A percentile compares a stretch with the other conserved stretches of the same genome.
Conservation (phyloP, 2,113 vertebrate genomes). For the Salvelinus sp. region DNA sequence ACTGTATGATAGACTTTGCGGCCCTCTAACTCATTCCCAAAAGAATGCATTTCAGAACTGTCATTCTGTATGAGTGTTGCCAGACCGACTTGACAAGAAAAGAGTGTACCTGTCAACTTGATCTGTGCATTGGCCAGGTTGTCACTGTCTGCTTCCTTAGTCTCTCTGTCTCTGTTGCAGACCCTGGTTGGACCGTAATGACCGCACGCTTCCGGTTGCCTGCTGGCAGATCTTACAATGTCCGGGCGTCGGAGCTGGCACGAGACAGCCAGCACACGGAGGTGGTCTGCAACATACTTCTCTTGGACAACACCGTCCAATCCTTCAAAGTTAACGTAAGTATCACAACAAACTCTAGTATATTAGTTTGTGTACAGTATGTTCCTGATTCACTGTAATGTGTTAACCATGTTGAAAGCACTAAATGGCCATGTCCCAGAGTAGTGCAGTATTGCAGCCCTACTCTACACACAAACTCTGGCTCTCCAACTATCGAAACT, state of each 20-base stretch:
- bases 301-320: slow-evolving; percentile 96
- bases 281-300: slow-evolving; percentile 94
- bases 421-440: too few relatives aligned
- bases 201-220: slow-evolving; percentile 99
- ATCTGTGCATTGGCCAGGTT: not conserved
- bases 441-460: too few relatives aligned
- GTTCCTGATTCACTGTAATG: not conserved
- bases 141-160: not conserved
- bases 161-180: slow-evolving; percentile 67
- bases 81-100: too few relatives aligned
- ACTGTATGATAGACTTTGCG: too few relatives aligned
- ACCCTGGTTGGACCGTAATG: slow-evolving; percentile 97
- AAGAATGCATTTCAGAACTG: too few relatives aligned
- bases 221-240: slow-evolving; percentile 99
- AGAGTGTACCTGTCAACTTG: too few relatives aligned
- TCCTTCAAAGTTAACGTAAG: slow-evolving; percentile 95
- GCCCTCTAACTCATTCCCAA: too few relatives aligned
- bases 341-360: slow-evolving; percentile 35
- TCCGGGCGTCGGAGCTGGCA: slow-evolving; percentile 98
- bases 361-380: not conserved
- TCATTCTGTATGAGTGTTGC: too few relatives aligned
- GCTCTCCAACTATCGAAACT: not conserved
- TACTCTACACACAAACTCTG: not conserved
- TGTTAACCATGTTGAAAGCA: not conserved
- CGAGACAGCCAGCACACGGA: slow-evolving; percentile 96